These are phyloP conservation scores for Drosophila diplacantha DNA, from an alignment of 2,888 invertebrate species.

Conservation along the genomic window DNA sequence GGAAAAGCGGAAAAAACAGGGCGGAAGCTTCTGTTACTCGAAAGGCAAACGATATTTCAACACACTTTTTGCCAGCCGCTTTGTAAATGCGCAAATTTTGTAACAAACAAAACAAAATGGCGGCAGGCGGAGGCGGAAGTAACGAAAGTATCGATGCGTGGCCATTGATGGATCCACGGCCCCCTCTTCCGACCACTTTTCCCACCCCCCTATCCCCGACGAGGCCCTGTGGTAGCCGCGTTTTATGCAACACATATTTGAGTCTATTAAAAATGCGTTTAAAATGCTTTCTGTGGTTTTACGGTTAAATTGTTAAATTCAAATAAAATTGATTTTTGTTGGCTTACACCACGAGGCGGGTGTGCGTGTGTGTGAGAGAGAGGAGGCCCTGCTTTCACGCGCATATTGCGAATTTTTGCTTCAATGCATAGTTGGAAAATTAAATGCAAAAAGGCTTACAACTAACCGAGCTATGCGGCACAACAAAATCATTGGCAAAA, in stretches of 20 bases:
- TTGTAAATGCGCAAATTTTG: slow-evolving; percentile 69
- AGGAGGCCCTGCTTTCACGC: slow-evolving; percentile 16
- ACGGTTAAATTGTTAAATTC: slow-evolving; percentile 73
- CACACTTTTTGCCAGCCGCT: slow-evolving; percentile 58
- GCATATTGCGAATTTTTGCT: slow-evolving; percentile 63
- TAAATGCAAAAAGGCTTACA: slow-evolving; percentile 41
- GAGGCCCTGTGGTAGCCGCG: slow-evolving; percentile 34
- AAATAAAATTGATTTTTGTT: slow-evolving; percentile 71
- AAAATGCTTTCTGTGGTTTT: slow-evolving; percentile 71
- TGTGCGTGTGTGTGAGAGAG: background rate
- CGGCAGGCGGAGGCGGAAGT: slow-evolving; percentile 48
- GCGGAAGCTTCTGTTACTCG: slow-evolving; percentile 16
- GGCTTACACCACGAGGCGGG: slow-evolving; percentile 12
- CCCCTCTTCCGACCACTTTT: background rate
- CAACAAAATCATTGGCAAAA: slow-evolving; percentile 39
- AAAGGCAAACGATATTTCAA: slow-evolving; percentile 66
- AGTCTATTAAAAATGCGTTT: slow-evolving; percentile 76
- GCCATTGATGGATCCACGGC: slow-evolving; percentile 9
- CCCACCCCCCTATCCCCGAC: background rate
- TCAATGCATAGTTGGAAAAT: slow-evolving; percentile 52
- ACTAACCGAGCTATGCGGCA: slow-evolving; percentile 38
- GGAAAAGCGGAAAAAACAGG: background rate
- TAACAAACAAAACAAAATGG: slow-evolving; percentile 68
- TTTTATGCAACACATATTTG: slow-evolving; percentile 73
- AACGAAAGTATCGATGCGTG: slow-evolving; percentile 40